Percentiles rank a stretch among this genome's conserved stretches.
phyloP scores from a whole-genome alignment of 37 sponge, comb jelly and placozoan genomes.

The Spongilla lacustris region DNA sequence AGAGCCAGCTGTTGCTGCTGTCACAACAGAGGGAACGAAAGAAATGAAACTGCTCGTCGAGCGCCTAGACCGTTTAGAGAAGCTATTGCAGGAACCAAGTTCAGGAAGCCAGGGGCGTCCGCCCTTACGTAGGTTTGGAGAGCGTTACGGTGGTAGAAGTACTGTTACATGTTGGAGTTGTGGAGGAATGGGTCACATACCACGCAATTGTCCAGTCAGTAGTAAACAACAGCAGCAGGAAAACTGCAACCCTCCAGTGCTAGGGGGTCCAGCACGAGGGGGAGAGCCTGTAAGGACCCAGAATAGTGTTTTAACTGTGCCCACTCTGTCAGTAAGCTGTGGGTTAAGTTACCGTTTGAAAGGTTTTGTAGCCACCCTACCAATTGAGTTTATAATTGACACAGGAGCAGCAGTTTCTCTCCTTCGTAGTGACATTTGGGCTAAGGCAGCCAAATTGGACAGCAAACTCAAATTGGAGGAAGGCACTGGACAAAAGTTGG shows the following conservation, averaged over 20 bases:
- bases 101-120: background rate
- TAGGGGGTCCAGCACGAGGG: background rate
- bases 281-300: slow-evolving; percentile 1
- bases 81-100: background rate
- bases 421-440: slow-evolving; percentile 29
- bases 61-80: background rate
- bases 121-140: background rate
- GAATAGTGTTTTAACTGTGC: too few relatives aligned
- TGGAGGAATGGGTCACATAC: background rate
- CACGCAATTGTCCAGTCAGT: slow-evolving; percentile 2
- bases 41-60: background rate
- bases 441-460: background rate
- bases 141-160: background rate
- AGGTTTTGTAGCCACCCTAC: slow-evolving; percentile 16
- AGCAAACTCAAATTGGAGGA: background rate
- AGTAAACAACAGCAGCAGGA: background rate
- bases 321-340: too few relatives aligned
- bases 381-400: slow-evolving; percentile 10
- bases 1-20: too few relatives aligned
- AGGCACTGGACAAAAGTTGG: slow-evolving; percentile 5
- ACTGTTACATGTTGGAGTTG: slow-evolving; percentile 7
- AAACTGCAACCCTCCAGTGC: slow-evolving; percentile 1
- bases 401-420: slow-evolving; percentile 45
- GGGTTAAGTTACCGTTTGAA: background rate
- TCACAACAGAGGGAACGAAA: background rate